Conservation (phyloP, 2,797 vertebrate species). For the Naso thynnoides region DNA sequence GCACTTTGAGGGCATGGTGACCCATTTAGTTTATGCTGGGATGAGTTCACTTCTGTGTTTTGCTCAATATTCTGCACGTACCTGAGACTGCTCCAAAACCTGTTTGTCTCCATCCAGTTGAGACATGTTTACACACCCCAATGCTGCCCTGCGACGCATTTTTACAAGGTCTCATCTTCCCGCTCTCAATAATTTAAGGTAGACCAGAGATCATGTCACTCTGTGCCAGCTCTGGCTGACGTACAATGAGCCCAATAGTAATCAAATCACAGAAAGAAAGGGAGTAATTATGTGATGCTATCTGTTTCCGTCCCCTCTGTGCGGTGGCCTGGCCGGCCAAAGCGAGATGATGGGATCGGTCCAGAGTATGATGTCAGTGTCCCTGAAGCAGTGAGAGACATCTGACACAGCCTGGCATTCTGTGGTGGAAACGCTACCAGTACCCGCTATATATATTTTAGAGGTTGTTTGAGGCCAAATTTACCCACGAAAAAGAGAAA, state of each 20-base stretch:
- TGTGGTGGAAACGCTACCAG: conserved; percentile 37
- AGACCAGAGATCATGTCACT: conserved; percentile 3
- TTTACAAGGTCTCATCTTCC: conserved; percentile 16
- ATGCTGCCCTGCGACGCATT: conserved; percentile 8
- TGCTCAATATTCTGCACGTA: background rate
- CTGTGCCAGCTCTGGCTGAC: conserved; percentile 22
- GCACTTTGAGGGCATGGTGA: conserved; percentile 5
- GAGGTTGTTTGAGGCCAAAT: conserved; percentile 13
- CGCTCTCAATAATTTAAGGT: conserved; percentile 23
- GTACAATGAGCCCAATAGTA: conserved; percentile 6
- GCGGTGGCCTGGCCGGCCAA: conserved; percentile 14
- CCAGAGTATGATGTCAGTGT: conserved; percentile 61
- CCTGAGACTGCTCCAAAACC: conserved; percentile 15
- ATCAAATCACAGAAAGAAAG: conserved; percentile 25
- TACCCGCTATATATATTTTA: conserved; percentile 46
- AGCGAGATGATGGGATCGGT: conserved; percentile 40
- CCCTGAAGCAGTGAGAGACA: conserved; percentile 44
- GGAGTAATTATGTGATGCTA: conserved; percentile 30
- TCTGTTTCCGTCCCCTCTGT: conserved; percentile 37
- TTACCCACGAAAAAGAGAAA: conserved; percentile 1
- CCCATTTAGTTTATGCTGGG: background rate
- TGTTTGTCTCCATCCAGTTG: conserved; percentile 19
- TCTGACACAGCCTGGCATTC: conserved; percentile 44
- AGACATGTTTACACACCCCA: conserved; percentile 35
- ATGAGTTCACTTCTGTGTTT: background rate